Evolutionary conservation across 1,140 invertebrate genomes (phyloP), one percentile per base, ranked within the genome.

Genomic region (Apocrypta bakeri): DNA sequence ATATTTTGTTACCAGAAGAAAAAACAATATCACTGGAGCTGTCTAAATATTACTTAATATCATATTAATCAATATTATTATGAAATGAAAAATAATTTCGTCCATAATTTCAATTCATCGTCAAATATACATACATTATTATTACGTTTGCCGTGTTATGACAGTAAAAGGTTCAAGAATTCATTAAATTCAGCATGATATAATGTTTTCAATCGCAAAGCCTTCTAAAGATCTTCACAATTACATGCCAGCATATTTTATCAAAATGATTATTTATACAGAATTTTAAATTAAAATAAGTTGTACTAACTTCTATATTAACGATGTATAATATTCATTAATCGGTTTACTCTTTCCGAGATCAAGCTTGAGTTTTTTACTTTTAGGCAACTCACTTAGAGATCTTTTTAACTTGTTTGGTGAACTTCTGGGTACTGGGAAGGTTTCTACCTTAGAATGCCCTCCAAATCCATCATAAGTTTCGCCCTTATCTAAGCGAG

Each of bases 381-480:
- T 79, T 66, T 83, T 86, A 9, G 61, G 56, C 9, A n/a, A 7
- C 1, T 84, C 81, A 12, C 66, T 71, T 21, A 64, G 3, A 63
- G 78, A 24, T 79, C 80, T 72, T 84, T 83, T 87, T 0, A 66
- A 42, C 77, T 75, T 85, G 21, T 81, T 85, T 12, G 66, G 0
- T 2, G 68, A 81, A 21, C 9, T 33, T 63, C 40, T 48, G 72
- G 21, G 9, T 27, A 64, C 33, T 25, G 89, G 88, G 83, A 90
- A 91, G 3, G 77, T 68, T 42, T 91, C 89, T 17, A 76, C 24
- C 11, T 85, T 90, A 7, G 88, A 88, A 84, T 90, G 90, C 6
- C 90, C 90, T 31, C 90, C 90, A 40, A 89, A 86, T 73, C 90
- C 90, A 84, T 91, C 86, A 71, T 86, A 90, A 14, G 79, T 76